Evolutionary conservation across 2,797 vertebrate genomes (phyloP).

Genomic region (Ctenopoma multispine): DNA sequence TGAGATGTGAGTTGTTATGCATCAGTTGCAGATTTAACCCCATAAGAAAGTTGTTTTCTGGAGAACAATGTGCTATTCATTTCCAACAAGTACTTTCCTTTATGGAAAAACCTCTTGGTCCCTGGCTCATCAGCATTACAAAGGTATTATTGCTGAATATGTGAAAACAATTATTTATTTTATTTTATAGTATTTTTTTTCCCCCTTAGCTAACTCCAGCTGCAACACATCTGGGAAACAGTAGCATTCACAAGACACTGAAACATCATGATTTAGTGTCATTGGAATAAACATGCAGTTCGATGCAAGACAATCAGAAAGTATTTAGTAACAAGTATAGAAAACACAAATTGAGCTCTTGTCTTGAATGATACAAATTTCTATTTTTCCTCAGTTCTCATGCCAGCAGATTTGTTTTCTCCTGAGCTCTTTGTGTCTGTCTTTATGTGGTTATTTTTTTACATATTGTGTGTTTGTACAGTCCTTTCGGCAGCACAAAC

Average conservation of each 20-base stretch:
- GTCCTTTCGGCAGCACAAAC: too few species aligned
- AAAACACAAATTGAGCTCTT: conserved; percentile 28
- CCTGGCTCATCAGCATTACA: conserved; percentile 3
- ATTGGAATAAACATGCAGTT: conserved; percentile 38
- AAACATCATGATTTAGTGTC: conserved; percentile 16
- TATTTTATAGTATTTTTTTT: not conserved
- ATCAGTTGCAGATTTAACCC: conserved; percentile 7
- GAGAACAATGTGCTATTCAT: too few species aligned
- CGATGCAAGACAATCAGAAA: conserved; percentile 3
- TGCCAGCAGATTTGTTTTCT: conserved; percentile 1
- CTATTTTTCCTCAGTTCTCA: conserved; percentile 2
- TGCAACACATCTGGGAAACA: conserved; percentile 17
- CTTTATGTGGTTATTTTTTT: too few species aligned
- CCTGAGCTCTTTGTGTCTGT: not conserved
- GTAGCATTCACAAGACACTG: conserved; percentile 6
- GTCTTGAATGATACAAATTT: conserved; percentile 39
- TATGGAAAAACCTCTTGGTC: too few species aligned
- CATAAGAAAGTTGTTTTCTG: not conserved
- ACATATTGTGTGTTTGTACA: too few species aligned
- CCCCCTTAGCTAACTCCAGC: conserved; percentile 16
- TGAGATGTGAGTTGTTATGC: conserved; percentile 29
- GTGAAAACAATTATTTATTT: too few species aligned
- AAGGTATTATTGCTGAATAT: conserved; percentile 6
- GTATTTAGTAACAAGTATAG: conserved; percentile 5
- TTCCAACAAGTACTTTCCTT: too few species aligned